Conservation (phyloP, 2,888 invertebrate species). For the Patella caerulea region DNA sequence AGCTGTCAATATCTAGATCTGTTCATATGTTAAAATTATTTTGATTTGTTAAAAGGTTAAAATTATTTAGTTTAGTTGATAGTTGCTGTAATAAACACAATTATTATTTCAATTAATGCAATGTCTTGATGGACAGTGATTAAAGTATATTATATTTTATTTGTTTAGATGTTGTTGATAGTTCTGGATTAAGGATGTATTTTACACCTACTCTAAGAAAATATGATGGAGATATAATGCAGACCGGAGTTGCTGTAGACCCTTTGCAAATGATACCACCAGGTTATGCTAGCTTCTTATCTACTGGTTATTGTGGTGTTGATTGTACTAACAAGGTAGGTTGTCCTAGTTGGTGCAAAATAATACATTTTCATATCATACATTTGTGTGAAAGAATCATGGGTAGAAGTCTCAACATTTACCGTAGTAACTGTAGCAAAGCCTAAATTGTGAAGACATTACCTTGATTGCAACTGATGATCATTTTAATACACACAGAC, state of each 20-base stretch:
- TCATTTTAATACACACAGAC: no score
- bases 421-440: background rate
- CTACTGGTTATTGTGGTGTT: constrained; percentile 86
- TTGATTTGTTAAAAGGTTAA: no score
- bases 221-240: constrained; percentile 85
- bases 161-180: constrained; percentile 67
- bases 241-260: constrained; percentile 76
- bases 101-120: no score
- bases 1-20: background rate
- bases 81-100: no score
- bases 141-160: no score
- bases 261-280: constrained; percentile 83
- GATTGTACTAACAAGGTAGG: constrained; percentile 84
- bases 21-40: no score
- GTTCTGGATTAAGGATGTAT: constrained; percentile 81
- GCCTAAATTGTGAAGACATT: background rate
- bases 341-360: background rate
- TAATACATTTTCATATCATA: background rate
- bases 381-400: no score
- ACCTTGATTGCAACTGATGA: background rate
- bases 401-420: no score
- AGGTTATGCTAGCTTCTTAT: constrained; percentile 82
- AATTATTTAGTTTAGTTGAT: no score
- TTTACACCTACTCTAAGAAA: constrained; percentile 82
- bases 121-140: no score